Base-by-base conservation (phyloP, 1,140 invertebrate species). In the Plectrocnemia conspersa region DNA sequence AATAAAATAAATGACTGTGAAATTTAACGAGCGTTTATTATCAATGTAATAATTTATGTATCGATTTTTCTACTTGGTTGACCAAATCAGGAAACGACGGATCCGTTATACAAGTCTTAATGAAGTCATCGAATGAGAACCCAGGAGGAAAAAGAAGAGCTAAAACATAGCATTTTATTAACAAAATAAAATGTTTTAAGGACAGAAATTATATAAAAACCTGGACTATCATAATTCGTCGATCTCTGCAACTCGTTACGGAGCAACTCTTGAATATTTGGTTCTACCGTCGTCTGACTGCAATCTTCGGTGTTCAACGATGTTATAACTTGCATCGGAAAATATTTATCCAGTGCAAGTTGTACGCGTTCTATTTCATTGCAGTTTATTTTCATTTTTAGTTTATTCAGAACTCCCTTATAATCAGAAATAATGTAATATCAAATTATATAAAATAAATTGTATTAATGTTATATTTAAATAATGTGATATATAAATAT, bases 91-190 rank as follows among this genome's bases (percentile, higher is more conserved):
- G 68, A 56, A 75, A 73, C 11, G 47, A 52, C 3, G 72, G 71
- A 61, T 75, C 72, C 15, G 72, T 25, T 16, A 75, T 58, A 53
- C 70, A 75, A 11, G 68, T 19, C 46, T 71, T 72, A 5, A 73
- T 52, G 63, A 75, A 73, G 41, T 67, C 64, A 4, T 62, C 62
- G 22, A 66, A 65, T 3, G 68, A 65, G 19, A 67, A 50, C 19
- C 49, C 48, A 2, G 49, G 27, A 22, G 54, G 54, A 24, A 36
- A 61, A 5, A 55, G 32, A 9, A 32, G 16, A 11, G 42, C 68
- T 68, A 59, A 18, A 63, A 65, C 38, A 42, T 42, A 27, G 5
- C 7, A 10, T 11, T 7, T 24, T 5, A 45, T 24, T 11, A 5
- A 6, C 21, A 45, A 25, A 25, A 45, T 5, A 15, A 27, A 24